Evolutionary conservation across 1,140 invertebrate species (phyloP), one percentile per base, ranked within the genome.

Genomic region (Drosophila navojoa): DNA sequence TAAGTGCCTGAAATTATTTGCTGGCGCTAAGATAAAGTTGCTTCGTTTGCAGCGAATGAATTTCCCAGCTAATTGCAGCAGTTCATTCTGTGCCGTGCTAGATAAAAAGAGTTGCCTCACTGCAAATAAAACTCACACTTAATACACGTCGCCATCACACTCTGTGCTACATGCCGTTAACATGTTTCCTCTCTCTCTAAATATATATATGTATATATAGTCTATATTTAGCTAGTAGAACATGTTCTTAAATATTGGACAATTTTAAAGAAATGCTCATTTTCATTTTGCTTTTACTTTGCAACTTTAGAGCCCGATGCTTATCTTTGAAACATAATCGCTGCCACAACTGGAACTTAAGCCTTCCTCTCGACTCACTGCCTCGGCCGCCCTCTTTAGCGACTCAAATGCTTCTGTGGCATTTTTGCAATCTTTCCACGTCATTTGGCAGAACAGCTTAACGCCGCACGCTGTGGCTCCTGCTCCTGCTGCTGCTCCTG

Each of bases 11-110:
- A 58, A 72, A 72, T 72, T 72, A 66, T 66, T 71, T 67, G 58
- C 63, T 62, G 44, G 73, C 47, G 61, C 45, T 29, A 53, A 72
- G 38, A 87, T 76, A 76, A 76, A 87, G 61, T 72, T 76, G 57
- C 60, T 27, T 55, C 54, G 60, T 64, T 68, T 57, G 67, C 62
- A 53, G 44, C 40, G 64, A 76, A 73, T 62, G 69, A 67, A 74
- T 77, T 72, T 71, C 45, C 45, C 79, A 73, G 76, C 84, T 89
- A 86, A 87, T 86, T 87, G 82, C 72, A 50, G 76, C 67, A 62
- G 60, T 71, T 79, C 54, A 75, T 75, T 77, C 63, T 59, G 38
- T 22, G 45, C 25, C 22, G 47, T 44, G 49, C 4, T 15, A 59
- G 49, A 59, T 40, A 67, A 57, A 42, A 67, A 57, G 44, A 27